Evolutionary conservation across 2,113 vertebrate species (phyloP), one percentile per base, ranked within the genome.

Genomic region (Monarcha castaneiventris): DNA sequence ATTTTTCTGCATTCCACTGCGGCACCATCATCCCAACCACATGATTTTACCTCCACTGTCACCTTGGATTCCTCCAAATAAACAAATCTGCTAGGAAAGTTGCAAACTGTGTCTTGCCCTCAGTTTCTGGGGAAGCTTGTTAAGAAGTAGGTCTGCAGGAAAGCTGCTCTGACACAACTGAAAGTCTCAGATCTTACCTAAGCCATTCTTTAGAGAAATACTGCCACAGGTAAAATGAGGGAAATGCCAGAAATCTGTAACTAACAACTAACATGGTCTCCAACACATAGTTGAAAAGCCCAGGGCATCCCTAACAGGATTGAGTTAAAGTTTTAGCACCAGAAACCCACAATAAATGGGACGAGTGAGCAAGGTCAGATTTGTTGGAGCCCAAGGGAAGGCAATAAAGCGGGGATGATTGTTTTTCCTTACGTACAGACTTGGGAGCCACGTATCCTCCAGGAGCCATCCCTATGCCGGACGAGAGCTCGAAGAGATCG

Each of bases 401-500:
- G 58, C 71, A 68, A 13, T 13, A 18, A 21, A 51, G 20, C 68
- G 25, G 63, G 62, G 32, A 22, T 7, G 41, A 11, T 10, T 78
- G 39, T 8, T 86, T 52, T 73, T 63, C 78, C 88, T 91, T 93
- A 98, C 99, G 98, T 97, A 99, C 99, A 88, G 99, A 98, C 98
- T 99, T 99, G 3, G 98, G 97, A 35, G 98, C 96, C 73, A 98
- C 97, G 23, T 98, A 98, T 96, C 99, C 99, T 79, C 99, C 99
- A 8, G 98, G 98, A 75, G 99, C 98, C 98, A 98, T 98, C 97
- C 99, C 99, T 97, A 99, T 99, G 58, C 99, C 98, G 3, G 99
- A 98, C 4, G 99, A 99, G 72, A 99, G 99, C 94, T 99, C 99
- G 44, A 99, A 99, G 87, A 99, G 98, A 97, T 99, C 99, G 46